Evolutionary conservation across 1,140 invertebrate species (phyloP), one percentile per base, ranked within the genome.

Genomic region (Drosophila baimaii): DNA sequence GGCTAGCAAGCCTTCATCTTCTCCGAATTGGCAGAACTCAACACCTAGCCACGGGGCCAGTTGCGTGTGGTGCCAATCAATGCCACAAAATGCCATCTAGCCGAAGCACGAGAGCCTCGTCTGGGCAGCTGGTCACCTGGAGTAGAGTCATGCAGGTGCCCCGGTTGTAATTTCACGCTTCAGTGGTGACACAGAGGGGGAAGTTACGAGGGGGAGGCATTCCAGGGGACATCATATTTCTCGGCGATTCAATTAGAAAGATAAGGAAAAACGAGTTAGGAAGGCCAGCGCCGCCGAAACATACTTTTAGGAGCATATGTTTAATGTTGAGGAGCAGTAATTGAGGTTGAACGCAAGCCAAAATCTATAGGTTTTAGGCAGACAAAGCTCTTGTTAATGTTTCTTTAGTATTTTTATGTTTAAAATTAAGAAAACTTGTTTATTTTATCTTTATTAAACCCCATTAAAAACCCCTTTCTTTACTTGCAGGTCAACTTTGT

Each of bases 401-500:
- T n/a, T n/a, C n/a, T n/a, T n/a, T n/a, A n/a, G n/a, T n/a, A n/a
- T n/a, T n/a, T n/a, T n/a, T n/a, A n/a, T n/a, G n/a, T n/a, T n/a
- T n/a, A n/a, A n/a, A n/a, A n/a, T n/a, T n/a, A n/a, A n/a, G n/a
- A n/a, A 13, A 33, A 13, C 31, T 5, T 13, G 4, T 31, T 31
- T 31, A 31, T 12, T 31, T 31, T 31, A 12, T 31, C 31, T 8
- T 2, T 15, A 4, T 31, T 5, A 31, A 5, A 29, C 12, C n/a
- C n/a, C 8, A 23, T n/a, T n/a, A 1, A 10, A 15, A 12, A 2
- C 21, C 10, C 0, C 63, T 44, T 62, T 41, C 23, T 37, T 58
- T 51, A 43, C 13, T 90, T 90, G 15, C 81, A 91, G 90, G 90
- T 81, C 13, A 91, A 91, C n/a, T 91, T 56, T 31, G 90, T 91